Evolutionary conservation across 2,797 vertebrate species (phyloP).

Genomic region (Passerculus sandwichensis): DNA sequence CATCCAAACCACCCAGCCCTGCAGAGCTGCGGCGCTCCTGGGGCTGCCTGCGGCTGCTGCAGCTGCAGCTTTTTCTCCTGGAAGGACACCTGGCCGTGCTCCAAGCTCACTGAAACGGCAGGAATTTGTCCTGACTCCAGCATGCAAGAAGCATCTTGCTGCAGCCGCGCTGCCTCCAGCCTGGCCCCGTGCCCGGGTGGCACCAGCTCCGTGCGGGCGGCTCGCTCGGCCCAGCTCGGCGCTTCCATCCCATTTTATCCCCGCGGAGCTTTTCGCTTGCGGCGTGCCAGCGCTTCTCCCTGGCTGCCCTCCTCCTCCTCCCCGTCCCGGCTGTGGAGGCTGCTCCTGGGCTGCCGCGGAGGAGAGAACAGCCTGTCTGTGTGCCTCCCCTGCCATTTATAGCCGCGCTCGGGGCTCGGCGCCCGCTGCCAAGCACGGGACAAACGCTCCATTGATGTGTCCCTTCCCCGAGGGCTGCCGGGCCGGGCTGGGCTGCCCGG

Average conservation of each 20-base stretch:
- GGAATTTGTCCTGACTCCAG: not conserved
- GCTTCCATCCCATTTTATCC: not conserved
- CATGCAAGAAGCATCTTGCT: not conserved
- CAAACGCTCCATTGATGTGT: constrained; percentile 38
- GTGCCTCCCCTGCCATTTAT: constrained; percentile 25
- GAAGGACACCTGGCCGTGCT: not conserved
- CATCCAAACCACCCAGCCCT: rapidly evolving
- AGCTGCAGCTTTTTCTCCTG: constrained; percentile 19
- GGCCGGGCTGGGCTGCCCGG: not conserved
- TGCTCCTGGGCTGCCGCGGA: not conserved
- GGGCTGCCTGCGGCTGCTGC: not conserved
- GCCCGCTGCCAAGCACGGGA: constrained; percentile 44
- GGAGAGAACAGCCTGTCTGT: not conserved
- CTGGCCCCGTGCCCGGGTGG: not conserved
- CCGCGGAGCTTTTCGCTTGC: not conserved
- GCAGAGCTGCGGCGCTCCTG: too few relatives aligned
- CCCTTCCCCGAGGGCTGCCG: not conserved
- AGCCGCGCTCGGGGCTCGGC: not conserved
- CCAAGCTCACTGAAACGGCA: not conserved
- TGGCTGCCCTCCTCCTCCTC: not conserved
- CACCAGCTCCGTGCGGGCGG: not conserved
- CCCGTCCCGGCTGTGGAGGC: not conserved
- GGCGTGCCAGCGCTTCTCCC: not conserved
- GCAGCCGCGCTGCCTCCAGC: not conserved
- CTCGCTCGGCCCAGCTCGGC: not conserved